phyloP scores from a whole-genome alignment of 2,113 vertebrate genomes.

The Cariama cristata region DNA sequence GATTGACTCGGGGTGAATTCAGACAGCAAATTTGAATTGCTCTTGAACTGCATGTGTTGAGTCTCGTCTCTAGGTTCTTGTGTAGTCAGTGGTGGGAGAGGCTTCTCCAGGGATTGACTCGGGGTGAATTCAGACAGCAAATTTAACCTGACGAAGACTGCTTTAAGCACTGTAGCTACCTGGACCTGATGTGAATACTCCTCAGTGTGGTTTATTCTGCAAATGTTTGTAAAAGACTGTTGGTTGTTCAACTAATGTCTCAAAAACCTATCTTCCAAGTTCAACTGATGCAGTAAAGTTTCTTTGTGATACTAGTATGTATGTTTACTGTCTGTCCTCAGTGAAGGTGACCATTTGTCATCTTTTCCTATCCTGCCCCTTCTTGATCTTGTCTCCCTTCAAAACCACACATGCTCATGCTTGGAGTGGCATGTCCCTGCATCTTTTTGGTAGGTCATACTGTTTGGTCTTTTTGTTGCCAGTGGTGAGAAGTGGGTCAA shows the following conservation, averaged over 20 bases:
- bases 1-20: background rate
- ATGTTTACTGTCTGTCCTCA: background rate
- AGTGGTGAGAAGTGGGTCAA: background rate
- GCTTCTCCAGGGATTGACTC: background rate
- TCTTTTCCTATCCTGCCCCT: background rate
- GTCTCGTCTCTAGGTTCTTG: background rate
- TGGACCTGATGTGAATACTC: background rate
- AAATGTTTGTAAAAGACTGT: background rate
- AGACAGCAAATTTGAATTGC: background rate
- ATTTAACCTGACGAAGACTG: background rate
- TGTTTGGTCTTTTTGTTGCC: background rate
- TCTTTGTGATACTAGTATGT: background rate
- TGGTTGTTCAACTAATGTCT: background rate
- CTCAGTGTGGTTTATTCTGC: background rate
- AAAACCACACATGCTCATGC: background rate
- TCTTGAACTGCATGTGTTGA: no score
- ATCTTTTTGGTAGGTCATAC: background rate
- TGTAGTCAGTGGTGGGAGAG: background rate
- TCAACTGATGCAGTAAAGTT: background rate
- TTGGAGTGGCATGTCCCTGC: background rate
- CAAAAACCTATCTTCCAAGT: background rate
- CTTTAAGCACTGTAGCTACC: background rate
- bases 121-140: background rate
- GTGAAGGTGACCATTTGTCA: accelerated
- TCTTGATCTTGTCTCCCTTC: background rate